Base-by-base conservation (phyloP, 37 sponge, comb jelly and placozoan species). In the Dysidea cf. avara region DNA sequence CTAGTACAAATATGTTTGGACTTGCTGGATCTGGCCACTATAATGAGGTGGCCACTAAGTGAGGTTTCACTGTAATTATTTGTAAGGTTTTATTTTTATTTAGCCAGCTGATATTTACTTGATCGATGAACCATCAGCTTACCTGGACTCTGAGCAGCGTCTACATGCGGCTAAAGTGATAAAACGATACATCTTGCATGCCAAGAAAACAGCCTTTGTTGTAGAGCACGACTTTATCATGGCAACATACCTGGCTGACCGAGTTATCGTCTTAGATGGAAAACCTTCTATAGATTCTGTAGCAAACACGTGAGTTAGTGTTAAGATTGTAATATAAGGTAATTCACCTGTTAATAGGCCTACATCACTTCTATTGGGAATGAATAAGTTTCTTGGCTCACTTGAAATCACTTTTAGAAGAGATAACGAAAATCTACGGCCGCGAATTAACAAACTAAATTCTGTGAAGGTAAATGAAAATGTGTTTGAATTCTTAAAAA, bases 201-300 rank as follows among this genome's bases (percentile, higher is more conserved):
- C 99, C 57, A 98, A 98, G 89, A 98, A 98, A 86, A 98, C 99
- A 38, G 99, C 99, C 18, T 98, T 98, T 81, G 90, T 98, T 14
- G 99, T 98, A 43, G 99, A 98, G 71, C 99, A 98, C 68, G 99
- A 98, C 71, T 98, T 98, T 78, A 98, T 98, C 60, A 98, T 98
- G 99, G 99, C 96, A 9, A 98, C 99, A 5, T 98, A 98, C 53
- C 81, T 98, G 5, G 93, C 99, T 29, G 99, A 98, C 59, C 75
- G 96, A 35, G 99, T 98, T 17, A 77, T 98, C 29, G 99, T 98
- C 17, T 95, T 98, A 68, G 99, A 95, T 32, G 99, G 99, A 32
- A 76, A 46, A n/a, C 99, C 99, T 22, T 96, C 96, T 20, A 49
- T 95, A 7, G 61, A 72, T 1, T 86, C 99, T 0, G 32, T 26